These are phyloP conservation scores for Thryonomys swinderianus DNA, from an alignment of 2,113 vertebrate genomes.

Conservation along the genomic window DNA sequence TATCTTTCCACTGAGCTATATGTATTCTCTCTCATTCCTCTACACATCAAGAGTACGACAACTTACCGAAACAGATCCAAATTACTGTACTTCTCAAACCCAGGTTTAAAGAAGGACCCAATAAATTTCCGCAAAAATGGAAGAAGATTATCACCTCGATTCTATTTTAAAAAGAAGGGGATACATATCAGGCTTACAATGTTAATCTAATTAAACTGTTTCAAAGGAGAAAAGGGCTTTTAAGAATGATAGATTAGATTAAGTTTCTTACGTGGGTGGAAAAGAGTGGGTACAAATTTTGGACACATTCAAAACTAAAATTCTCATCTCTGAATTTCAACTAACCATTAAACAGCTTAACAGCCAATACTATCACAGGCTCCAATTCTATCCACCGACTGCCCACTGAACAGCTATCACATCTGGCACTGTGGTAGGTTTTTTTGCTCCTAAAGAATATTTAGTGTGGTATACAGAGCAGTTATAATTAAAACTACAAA, in stretches of 20 bases:
- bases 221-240: constrained; percentile 12
- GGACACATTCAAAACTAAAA: neutral
- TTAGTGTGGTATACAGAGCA: constrained; percentile 27
- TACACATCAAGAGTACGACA: constrained; percentile 46
- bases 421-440: neutral
- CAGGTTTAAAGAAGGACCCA: constrained; percentile 91
- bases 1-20: constrained; percentile 43
- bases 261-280: neutral
- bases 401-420: neutral
- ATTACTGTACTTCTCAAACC: constrained; percentile 85
- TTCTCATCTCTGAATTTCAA: constrained; percentile 36
- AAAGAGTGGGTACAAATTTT: neutral
- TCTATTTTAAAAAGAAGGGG: constrained; percentile 85
- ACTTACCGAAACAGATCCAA: constrained; percentile 92
- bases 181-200: constrained; percentile 46
- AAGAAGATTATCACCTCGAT: constrained; percentile 86
- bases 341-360: constrained; percentile 38
- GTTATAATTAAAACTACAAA: constrained; percentile 49
- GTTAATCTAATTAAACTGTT: constrained; percentile 48
- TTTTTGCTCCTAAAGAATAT: neutral
- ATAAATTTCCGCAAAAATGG: constrained; percentile 93
- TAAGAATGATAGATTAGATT: neutral
- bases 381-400: neutral
- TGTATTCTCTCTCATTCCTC: neutral
- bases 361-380: neutral